Base-by-base conservation (phyloP, 2,797 vertebrate genomes). In the Selene dorsalis region DNA sequence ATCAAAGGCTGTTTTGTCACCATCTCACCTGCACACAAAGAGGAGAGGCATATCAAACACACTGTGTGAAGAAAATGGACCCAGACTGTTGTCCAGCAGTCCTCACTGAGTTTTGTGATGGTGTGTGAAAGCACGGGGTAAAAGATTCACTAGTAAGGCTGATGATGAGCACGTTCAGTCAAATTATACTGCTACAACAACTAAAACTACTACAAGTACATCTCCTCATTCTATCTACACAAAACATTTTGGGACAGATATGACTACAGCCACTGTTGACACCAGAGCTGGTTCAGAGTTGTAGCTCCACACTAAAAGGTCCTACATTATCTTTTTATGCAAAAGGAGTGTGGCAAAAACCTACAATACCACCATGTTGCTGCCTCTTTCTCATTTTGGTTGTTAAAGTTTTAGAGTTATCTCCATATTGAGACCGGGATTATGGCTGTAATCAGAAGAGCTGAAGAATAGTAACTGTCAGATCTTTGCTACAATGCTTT, bases 1-100 rank as follows among this genome's bases (percentile, higher is more conserved):
- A 99, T 98, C 90, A 99, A 79, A 6, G 97, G 97, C 90, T 99
- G 97, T 79, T 98, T 99, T 35, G 97, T 99, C 86, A 98, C 97
- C 97, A 98, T 97, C 91, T 99, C 97, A 89, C 97, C 97, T 99
- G 92, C 20, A 62, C 45, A 55, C 12, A 84, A 17, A 57, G 8
- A 38, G 3, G 5, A 77, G 10, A 65, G 8, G 11, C 17, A 24
- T 1, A 45, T 14, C 64, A 18, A 48, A 53, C 24, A 38, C 2
- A 32, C 12, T 3, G 16, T 30, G 17, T 14, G 35, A 26, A 13
- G 22, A 30, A 9, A 13, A 39, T 6, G 0, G 3, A 0, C 45
- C n/a, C 38, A 20, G 61, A 32, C n/a, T 35, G 6, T 8, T 41
- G 13, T 39, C 22, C 12, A 28, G 35, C 47, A 14, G 26, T 38